Percentiles rank a stretch among this genome's conserved stretches.
Evolutionary conservation across 1,140 invertebrate genomes (phyloP).

Genomic region (Drosophila neocordata): DNA sequence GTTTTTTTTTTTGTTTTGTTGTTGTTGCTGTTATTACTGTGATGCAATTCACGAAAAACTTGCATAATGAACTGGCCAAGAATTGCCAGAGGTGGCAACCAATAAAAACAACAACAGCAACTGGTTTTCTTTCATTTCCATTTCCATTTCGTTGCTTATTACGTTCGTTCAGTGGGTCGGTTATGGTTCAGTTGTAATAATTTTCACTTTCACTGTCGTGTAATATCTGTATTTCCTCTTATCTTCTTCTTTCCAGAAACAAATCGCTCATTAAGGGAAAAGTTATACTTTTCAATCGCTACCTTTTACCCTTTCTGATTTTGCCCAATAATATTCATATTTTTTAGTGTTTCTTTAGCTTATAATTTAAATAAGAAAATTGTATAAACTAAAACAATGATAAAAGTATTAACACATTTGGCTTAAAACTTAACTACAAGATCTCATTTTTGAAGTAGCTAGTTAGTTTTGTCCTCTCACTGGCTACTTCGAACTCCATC

Average conservation of each 20-base stretch:
- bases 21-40: conserved; percentile 41
- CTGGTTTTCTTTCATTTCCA: conserved; percentile 68
- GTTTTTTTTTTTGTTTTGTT: too few relatives aligned
- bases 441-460: conserved; percentile 61
- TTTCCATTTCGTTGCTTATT: conserved; percentile 45
- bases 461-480: conserved; percentile 75
- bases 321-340: conserved; percentile 4
- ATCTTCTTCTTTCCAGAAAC: neutral
- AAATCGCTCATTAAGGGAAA: neutral
- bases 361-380: conserved; percentile 77
- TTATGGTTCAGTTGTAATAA: conserved; percentile 49
- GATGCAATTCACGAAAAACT: conserved; percentile 59
- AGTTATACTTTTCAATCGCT: neutral
- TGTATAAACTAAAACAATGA: conserved; percentile 68
- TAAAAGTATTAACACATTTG: conserved; percentile 81
- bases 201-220: conserved; percentile 55
- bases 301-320: conserved; percentile 19
- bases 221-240: neutral
- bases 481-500: conserved; percentile 40
- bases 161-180: conserved; percentile 34
- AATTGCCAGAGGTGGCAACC: conserved; percentile 51
- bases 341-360: conserved; percentile 75
- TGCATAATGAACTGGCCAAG: conserved; percentile 77
- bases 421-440: conserved; percentile 70
- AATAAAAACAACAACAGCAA: conserved; percentile 36